phyloP scores from a whole-genome alignment of 2,113 vertebrate species.

The Grammomys dolichurus region DNA sequence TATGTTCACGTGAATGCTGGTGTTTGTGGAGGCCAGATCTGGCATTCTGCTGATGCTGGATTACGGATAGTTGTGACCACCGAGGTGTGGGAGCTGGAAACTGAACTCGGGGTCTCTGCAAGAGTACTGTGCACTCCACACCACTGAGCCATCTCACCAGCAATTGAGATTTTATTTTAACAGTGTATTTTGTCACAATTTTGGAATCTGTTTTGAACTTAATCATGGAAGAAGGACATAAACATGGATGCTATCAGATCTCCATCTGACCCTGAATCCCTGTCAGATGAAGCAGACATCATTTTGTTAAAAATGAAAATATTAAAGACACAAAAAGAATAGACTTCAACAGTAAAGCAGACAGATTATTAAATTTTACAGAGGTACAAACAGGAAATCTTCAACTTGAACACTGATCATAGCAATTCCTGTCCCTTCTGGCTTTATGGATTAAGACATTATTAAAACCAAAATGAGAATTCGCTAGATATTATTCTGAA shows the following conservation, averaged over 20 bases:
- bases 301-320: neutral
- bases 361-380: neutral
- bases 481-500: neutral
- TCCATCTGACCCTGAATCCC: neutral
- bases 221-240: neutral
- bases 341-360: neutral
- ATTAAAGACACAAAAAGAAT: neutral
- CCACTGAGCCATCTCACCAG: neutral
- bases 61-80: neutral
- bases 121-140: neutral
- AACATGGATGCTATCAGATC: neutral
- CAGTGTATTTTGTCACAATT: neutral
- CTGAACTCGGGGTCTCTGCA: neutral
- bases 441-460: conserved; percentile 35
- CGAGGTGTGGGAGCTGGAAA: neutral
- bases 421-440: neutral
- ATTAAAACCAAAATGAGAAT: conserved; percentile 55
- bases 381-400: neutral
- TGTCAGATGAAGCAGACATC: neutral
- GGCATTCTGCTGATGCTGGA: no score
- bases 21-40: neutral
- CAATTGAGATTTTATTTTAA: neutral
- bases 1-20: neutral
- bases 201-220: neutral
- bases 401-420: conserved; percentile 7